phyloP scores from a whole-genome alignment of 1,140 invertebrate species.

The Drosophila kikkawai region DNA sequence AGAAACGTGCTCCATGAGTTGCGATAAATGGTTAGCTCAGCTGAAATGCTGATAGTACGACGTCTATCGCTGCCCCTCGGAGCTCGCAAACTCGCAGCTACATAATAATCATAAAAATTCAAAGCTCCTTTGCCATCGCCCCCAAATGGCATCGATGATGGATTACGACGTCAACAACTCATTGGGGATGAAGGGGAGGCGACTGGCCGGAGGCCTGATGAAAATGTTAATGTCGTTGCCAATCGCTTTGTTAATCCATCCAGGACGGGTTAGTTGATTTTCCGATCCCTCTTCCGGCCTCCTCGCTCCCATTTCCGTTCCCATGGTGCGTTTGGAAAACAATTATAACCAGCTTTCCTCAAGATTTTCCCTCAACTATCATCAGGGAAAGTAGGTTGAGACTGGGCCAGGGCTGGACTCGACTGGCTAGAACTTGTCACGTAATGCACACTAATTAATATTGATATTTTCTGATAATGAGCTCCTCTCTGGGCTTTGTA shows the following conservation, averaged over 20 bases:
- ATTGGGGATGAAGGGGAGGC: background rate
- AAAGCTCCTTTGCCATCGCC: constrained; percentile 49
- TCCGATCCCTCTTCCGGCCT: background rate
- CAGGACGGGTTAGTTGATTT: constrained; percentile 69
- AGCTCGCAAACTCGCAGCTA: constrained; percentile 49
- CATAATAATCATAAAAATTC: constrained; percentile 83
- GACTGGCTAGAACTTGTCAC: constrained; percentile 61
- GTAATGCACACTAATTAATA: constrained; percentile 83
- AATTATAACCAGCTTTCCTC: constrained; percentile 70
- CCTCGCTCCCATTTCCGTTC: background rate
- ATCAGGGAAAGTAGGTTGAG: constrained; percentile 11
- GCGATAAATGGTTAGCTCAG: constrained; percentile 72
- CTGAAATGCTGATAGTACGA: constrained; percentile 56
- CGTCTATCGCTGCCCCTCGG: constrained; percentile 2
- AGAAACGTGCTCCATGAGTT: constrained; percentile 77
- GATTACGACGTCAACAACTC: constrained; percentile 72
- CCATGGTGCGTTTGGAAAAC: constrained; percentile 66
- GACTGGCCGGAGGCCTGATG: constrained; percentile 65
- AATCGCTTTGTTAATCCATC: constrained; percentile 78
- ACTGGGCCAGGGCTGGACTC: background rate
- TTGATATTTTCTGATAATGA: constrained; percentile 74
- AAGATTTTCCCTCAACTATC: constrained; percentile 21
- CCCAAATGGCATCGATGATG: constrained; percentile 67
- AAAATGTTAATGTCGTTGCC: constrained; percentile 82
- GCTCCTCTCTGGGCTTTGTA: constrained; percentile 35